Evolutionary conservation across 2,797 vertebrate species (phyloP).

Genomic region (Hybognathus amarus): DNA sequence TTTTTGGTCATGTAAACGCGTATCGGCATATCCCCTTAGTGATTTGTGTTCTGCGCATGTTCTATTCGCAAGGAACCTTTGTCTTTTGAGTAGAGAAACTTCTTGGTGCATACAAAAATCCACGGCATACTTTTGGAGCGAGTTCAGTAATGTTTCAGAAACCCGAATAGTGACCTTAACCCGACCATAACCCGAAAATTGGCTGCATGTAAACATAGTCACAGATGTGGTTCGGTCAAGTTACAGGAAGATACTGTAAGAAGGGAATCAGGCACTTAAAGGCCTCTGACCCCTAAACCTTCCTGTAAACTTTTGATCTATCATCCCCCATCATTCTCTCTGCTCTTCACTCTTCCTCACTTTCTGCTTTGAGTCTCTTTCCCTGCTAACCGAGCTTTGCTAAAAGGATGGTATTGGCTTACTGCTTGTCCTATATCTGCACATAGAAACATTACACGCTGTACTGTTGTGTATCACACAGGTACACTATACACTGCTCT

Average conservation of each 20-base stretch:
- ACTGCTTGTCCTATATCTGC: conserved; percentile 25
- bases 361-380: conserved; percentile 15
- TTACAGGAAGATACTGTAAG: not conserved
- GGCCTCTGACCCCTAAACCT: not conserved
- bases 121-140: no score
- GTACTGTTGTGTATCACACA: conserved; percentile 11
- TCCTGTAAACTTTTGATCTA: not conserved
- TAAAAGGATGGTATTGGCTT: conserved; percentile 12
- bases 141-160: no score
- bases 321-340: conserved; percentile 6
- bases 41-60: no score
- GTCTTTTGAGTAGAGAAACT: no score
- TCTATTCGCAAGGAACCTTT: no score
- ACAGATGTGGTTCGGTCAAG: not conserved
- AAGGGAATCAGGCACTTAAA: not conserved
- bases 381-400: not conserved
- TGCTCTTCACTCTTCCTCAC: conserved; percentile 3
- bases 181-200: no score
- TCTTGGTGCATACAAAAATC: no score
- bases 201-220: no score
- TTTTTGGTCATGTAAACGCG: no score
- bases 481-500: not conserved
- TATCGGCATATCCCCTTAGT: no score
- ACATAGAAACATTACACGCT: conserved; percentile 10
- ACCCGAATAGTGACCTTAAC: no score